Conservation (phyloP, 1,140 invertebrate genomes). For the Papilio xuthus region DNA sequence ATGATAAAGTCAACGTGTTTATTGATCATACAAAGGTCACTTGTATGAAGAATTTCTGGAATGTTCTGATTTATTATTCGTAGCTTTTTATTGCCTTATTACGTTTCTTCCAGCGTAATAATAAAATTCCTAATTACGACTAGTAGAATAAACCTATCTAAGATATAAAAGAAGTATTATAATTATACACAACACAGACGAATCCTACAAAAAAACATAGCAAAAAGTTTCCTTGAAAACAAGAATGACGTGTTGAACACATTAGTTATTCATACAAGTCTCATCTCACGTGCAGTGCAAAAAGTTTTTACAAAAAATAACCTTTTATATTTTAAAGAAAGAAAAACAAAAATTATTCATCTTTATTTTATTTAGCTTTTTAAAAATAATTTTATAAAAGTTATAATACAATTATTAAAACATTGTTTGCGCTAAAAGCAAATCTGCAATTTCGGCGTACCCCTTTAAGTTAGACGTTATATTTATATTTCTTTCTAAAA, state of each 20-base stretch:
- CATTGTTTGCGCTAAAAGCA: no score
- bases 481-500: no score
- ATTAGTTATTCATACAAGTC: background rate
- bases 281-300: slow-evolving; percentile 5
- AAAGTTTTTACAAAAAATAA: slow-evolving; percentile 4
- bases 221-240: slow-evolving; percentile 8
- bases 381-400: background rate
- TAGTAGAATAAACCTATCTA: background rate
- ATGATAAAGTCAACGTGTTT: background rate
- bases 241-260: background rate
- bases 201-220: background rate
- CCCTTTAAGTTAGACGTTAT: no score
- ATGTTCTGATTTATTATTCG: background rate
- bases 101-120: background rate
- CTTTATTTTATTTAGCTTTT: background rate
- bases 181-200: background rate
- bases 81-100: no score
- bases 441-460: no score
- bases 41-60: slow-evolving; percentile 10
- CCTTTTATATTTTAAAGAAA: background rate
- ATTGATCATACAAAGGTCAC: background rate
- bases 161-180: background rate
- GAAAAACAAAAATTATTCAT: background rate
- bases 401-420: no score
- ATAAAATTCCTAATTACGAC: background rate